Conservation (phyloP, 2,113 vertebrate genomes). For the Oryzias celebensis region DNA sequence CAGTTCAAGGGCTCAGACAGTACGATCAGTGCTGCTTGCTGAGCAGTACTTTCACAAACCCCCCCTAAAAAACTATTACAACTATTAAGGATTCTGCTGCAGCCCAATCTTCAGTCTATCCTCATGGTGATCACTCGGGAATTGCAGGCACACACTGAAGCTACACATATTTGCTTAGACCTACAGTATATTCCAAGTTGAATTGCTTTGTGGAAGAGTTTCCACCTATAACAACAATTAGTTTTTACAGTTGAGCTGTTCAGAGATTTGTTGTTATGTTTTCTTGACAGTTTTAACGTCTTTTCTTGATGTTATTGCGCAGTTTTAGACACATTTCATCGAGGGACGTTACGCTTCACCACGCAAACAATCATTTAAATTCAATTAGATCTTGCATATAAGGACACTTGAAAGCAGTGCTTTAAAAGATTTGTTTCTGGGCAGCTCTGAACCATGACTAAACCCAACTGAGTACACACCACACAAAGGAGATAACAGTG, state of each 20-base stretch:
- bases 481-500: constrained; percentile 27
- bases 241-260: constrained; percentile 71
- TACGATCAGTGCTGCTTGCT: constrained; percentile 62
- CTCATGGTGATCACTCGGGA: constrained; percentile 57
- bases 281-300: constrained; percentile 69
- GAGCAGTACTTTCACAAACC: constrained; percentile 59
- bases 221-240: constrained; percentile 61
- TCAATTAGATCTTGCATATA: constrained; percentile 69
- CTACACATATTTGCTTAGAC: constrained; percentile 50
- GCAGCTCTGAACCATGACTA: constrained; percentile 45
- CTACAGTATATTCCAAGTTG: constrained; percentile 30
- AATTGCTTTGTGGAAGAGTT: constrained; percentile 56
- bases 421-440: constrained; percentile 60
- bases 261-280: constrained; percentile 67
- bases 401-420: constrained; percentile 44
- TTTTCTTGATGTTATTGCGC: constrained; percentile 63
- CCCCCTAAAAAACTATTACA: constrained; percentile 33
- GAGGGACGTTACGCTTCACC: constrained; percentile 62
- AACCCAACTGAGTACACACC: constrained; percentile 22
- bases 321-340: constrained; percentile 54
- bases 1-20: constrained; percentile 33
- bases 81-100: constrained; percentile 46
- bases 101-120: constrained; percentile 47
- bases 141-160: constrained; percentile 43
- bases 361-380: constrained; percentile 74